Conservation (phyloP, 1,140 invertebrate genomes). For the Acyrthosiphon pisum region DNA sequence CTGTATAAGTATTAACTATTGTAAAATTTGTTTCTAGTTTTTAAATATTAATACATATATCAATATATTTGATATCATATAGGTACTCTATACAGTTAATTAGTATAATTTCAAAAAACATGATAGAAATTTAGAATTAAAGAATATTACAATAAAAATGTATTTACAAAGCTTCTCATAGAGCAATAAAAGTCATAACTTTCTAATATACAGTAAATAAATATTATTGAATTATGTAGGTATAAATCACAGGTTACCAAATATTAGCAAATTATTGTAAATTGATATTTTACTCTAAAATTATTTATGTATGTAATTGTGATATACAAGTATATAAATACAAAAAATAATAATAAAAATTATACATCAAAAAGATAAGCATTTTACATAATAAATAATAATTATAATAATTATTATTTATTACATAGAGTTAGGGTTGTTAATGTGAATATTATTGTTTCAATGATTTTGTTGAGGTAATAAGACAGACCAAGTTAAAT, state of each 20-base stretch:
- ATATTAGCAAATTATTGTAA: background rate
- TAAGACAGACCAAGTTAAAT: background rate
- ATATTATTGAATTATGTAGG: background rate
- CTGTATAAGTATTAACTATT: background rate
- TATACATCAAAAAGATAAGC: constrained; percentile 10
- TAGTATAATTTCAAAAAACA: background rate
- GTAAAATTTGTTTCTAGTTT: background rate
- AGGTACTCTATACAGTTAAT: background rate
- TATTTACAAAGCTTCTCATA: background rate
- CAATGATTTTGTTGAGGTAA: background rate
- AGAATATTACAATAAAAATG: background rate
- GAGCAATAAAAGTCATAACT: background rate
- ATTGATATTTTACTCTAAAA: background rate
- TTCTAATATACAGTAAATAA: background rate
- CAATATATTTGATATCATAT: background rate
- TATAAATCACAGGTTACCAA: background rate
- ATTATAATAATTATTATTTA: constrained; percentile 25
- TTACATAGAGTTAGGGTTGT: background rate
- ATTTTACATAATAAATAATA: constrained; percentile 21
- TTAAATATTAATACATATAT: background rate
- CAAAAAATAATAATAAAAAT: constrained; percentile 23
- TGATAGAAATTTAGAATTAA: background rate
- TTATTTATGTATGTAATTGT: background rate
- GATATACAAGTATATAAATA: background rate
- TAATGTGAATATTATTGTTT: constrained; percentile 16